Base-by-base conservation (phyloP, 2,113 vertebrate genomes). In the Pyrgilauda ruficollis region DNA sequence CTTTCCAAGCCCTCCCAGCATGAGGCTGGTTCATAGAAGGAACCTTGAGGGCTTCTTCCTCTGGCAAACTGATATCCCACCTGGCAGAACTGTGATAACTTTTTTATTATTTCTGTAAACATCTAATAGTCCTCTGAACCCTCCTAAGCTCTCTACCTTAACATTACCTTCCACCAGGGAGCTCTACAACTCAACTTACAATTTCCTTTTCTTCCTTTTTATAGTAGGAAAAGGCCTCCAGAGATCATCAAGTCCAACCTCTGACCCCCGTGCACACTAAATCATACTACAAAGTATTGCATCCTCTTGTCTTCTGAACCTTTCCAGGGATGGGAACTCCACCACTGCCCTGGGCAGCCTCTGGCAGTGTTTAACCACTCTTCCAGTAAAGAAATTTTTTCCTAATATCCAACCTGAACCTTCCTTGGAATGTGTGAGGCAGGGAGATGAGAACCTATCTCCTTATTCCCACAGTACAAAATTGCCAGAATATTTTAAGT, bases 81-180 rank as follows among this genome's bases (percentile, higher is more conserved):
- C 68, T 61, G 44, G 41, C 19, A 73, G 52, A 82, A 39, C 43
- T 41, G 47, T 49, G 84, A 58, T 69, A 66, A 76, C 39, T 41
- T 59, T 43, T 87, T 80, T 80, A 81, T 91, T 85, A 70, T 88
- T 94, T 69, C 92, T 67, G 84, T 83, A 96, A 93, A 85, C 0
- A 14, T 20, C 35, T 70, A 63, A 70, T 80, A 91, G 89, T 80
- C 85, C 73, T 84, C 82, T 70, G 70, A 90, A 90, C 41, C 33
- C 35, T 64, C 46, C 66, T 61, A 76, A 94, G 50, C 75, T 83
- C 84, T 80, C 88, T 52, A 87, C 56, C 22, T 64, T 68, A 64
- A 72, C n/a, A 3, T 82, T 67, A 82, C 43, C 63, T 90, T 67
- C 49, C 28, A 15, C 24, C 6, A 20, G 87, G 83, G 87, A 89